These are phyloP conservation scores for Oikopleura vanhoeffeni DNA, from an alignment of 23 tunicate genomes.

Conservation along the genomic window DNA sequence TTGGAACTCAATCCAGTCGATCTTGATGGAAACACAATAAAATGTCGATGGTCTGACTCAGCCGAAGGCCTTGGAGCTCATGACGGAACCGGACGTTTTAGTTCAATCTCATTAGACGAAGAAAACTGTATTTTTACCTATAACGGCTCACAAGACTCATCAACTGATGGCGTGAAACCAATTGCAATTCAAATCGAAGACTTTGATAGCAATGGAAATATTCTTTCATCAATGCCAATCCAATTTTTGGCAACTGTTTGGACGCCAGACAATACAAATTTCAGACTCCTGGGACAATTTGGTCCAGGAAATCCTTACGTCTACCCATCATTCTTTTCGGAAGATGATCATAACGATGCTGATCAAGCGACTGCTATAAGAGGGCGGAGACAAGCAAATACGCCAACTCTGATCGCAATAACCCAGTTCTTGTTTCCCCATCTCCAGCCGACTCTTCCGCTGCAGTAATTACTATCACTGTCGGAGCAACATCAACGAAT, in stretches of 20 bases:
- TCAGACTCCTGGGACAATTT: neutral
- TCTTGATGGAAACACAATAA: neutral
- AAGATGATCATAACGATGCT: neutral
- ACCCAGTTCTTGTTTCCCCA: neutral
- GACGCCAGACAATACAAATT: neutral
- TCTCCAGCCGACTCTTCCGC: neutral
- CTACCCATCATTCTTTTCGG: neutral
- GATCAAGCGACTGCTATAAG: neutral
- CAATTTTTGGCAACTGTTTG: slow-evolving; percentile 3
- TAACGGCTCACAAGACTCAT: neutral
- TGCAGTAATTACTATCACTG: neutral
- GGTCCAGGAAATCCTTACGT: neutral
- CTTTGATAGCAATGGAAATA: neutral
- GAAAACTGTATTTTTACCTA: neutral
- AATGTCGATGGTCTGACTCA: neutral
- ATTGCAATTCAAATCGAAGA: neutral
- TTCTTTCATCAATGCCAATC: neutral
- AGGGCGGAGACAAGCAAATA: neutral
- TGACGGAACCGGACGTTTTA: neutral
- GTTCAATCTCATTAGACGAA: neutral
- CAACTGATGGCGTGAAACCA: neutral
- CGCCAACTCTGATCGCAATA: neutral
- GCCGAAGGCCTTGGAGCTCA: neutral
- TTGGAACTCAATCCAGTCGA: neutral
- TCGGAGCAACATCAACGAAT: neutral